Evolutionary conservation across 2,113 vertebrate genomes (phyloP), one percentile per base, ranked within the genome.

Genomic region (Laticauda colubrina): DNA sequence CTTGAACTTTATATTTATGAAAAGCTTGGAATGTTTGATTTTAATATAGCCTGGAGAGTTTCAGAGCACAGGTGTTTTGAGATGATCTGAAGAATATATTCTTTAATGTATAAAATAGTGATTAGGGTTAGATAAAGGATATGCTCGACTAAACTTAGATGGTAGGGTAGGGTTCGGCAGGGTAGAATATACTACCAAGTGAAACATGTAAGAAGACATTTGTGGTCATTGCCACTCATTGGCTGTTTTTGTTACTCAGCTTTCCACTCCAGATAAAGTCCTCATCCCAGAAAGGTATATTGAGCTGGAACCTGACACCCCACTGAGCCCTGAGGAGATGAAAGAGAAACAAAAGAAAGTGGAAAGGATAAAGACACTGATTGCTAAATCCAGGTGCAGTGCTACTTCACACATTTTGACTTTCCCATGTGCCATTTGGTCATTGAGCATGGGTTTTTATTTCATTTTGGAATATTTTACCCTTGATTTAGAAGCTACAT

Each of bases 291-390:
- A 99, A 93, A 97, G 98, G 10, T 99, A 99, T 94, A 88, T 99
- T 48, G 98, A 99, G 7, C 90, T 98, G 90, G 99, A 99, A 92
- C 98, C 98, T 0, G 97, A 97, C 34, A 94, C 94, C 0, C 99
- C 98, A 0, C 97, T 99, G 55, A 99, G 99, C 94, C 98, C 99
- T 0, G 99, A 99, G 97, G 99, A 99, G 95, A 95, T 98, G 96
- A 98, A 97, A 95, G 99, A 99, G 96, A 99, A 99, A 96, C 98
- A 99, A 97, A 99, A 98, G 97, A 99, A 99, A 94, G 98, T 99
- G 95, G 99, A 99, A 90, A 97, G 99, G 92, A 99, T 99, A 97
- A 99, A 99, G 96, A 99, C 98, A 0, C 98, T 99, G 75, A 99
- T 99, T 94, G 99, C 99, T 96, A 99, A 99, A 96, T 99, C 99